Conservation (phyloP, 2,888 invertebrate genomes). For the Pandemis corylana region DNA sequence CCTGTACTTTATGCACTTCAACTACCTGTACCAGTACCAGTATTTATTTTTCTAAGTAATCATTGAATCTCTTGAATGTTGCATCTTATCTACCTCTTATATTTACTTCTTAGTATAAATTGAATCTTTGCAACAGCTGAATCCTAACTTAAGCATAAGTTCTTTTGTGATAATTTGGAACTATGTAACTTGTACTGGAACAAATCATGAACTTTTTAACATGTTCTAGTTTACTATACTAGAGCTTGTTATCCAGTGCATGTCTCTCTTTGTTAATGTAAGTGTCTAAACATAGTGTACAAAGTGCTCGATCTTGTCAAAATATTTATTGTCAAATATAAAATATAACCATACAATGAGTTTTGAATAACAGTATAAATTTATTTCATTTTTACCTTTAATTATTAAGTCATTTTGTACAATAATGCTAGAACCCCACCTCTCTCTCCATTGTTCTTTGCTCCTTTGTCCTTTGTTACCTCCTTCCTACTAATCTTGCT, state of each 20-base stretch:
- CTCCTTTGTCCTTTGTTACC: conserved; percentile 43
- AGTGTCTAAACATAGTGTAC: conserved; percentile 67
- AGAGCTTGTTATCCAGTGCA: conserved; percentile 41
- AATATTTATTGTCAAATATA: conserved; percentile 83
- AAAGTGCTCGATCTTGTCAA: conserved; percentile 83
- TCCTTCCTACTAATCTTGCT: conserved; percentile 54
- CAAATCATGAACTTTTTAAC: conserved; percentile 50
- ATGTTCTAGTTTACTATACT: conserved; percentile 9
- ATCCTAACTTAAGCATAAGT: conserved; percentile 65
- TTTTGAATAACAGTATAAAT: conserved; percentile 28
- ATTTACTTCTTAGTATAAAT: conserved; percentile 69
- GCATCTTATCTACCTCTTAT: conserved; percentile 79
- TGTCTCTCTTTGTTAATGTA: conserved; percentile 51
- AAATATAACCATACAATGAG: conserved; percentile 43
- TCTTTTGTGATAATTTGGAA: conserved; percentile 76
- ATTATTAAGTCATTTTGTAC: background rate
- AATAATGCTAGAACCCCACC: conserved; percentile 14
- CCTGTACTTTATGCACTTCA: conserved; percentile 48
- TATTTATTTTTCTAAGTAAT: conserved; percentile 72
- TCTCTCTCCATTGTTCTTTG: conserved; percentile 35
- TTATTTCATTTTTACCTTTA: conserved; percentile 29
- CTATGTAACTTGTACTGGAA: conserved; percentile 28
- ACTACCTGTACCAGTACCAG: conserved; percentile 73
- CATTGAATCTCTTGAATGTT: conserved; percentile 75
- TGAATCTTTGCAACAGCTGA: conserved; percentile 73